Conservation (phyloP, 2,888 invertebrate genomes). For the Acrobasis consociella region DNA sequence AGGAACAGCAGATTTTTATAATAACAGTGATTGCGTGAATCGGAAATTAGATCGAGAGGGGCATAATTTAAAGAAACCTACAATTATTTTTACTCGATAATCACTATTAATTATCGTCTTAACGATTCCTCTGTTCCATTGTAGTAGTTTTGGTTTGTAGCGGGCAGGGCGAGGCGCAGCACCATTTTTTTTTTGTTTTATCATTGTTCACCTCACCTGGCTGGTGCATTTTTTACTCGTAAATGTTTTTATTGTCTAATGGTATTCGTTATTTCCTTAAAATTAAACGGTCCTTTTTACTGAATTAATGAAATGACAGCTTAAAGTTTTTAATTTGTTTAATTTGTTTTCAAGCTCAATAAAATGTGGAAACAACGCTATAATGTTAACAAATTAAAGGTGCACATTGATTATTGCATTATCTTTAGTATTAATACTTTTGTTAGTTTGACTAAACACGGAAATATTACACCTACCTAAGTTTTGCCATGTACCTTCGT, state of each 20-base stretch:
- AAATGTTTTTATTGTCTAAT: slow-evolving; percentile 20
- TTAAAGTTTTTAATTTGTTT: slow-evolving; percentile 1
- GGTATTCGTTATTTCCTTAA: slow-evolving; percentile 20
- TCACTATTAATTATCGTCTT: slow-evolving; percentile 66
- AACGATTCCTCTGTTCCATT: slow-evolving; percentile 49
- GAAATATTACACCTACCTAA: no score
- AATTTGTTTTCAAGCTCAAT: neutral
- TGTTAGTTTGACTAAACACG: no score
- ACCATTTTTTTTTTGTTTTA: slow-evolving; percentile 26
- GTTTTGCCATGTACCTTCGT: no score
- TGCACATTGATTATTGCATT: neutral
- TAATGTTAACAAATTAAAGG: neutral
- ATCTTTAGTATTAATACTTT: no score
- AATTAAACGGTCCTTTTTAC: slow-evolving; percentile 17
- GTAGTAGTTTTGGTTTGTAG: slow-evolving; percentile 25
- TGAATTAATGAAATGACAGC: slow-evolving; percentile 15
- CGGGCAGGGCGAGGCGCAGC: slow-evolving; percentile 6
- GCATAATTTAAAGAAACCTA: slow-evolving; percentile 60
- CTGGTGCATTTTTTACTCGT: slow-evolving; percentile 27
- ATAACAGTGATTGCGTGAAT: slow-evolving; percentile 65
- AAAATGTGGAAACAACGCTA: neutral
- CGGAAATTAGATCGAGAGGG: slow-evolving; percentile 58
- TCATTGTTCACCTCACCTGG: slow-evolving; percentile 32
- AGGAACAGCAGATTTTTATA: slow-evolving; percentile 50
- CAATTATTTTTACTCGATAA: slow-evolving; percentile 72